Base-by-base conservation (phyloP, 2,797 vertebrate genomes). In the Hephaestus fuliginosus region DNA sequence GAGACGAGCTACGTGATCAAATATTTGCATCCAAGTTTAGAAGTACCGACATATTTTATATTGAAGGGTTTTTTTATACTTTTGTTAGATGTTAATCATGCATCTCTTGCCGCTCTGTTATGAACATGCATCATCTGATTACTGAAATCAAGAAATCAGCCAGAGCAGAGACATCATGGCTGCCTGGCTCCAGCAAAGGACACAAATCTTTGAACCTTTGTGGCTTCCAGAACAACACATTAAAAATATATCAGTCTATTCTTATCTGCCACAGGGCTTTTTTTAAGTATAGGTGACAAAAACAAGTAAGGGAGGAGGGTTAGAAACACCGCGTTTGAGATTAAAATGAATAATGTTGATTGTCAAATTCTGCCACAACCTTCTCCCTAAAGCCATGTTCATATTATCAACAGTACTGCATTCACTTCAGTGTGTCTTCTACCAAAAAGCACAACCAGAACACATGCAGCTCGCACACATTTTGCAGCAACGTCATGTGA, bases 1-100 rank as follows among this genome's bases (percentile, higher is more conserved):
- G 69, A 73, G 66, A 82, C 48, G 20, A 76, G 74, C 36, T 36
- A 58, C 76, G 73, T 1, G 56, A 83, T 80, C 12, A 72, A 70
- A 80, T 15, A 58, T 43, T 66, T 53, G 57, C 75, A 13, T 28
- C 52, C 8, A 56, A 14, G 46, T 79, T 64, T n/a, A 61, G 14
- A 53, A 43, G 13, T 8, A 22, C 11, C 36, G 12, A 18, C 12
- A 2, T 25, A 43, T 28, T 63, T 22, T 7, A 58, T 20, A 44
- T 60, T 44, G 25, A 5, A 8, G 1, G 49, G 8, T 33, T 36
- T 33, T 48, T 76, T 44, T 39, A 17, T 57, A 43, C 49, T 62
- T 33, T 39, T 33, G 66, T 62, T 44, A 17, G 41, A 41, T 70
- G 64, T 44, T 60, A 39, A 74, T 67, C 75, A 78, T 25, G 28